Conservation (phyloP, 2,797 vertebrate species). For the Hydrophis major region DNA sequence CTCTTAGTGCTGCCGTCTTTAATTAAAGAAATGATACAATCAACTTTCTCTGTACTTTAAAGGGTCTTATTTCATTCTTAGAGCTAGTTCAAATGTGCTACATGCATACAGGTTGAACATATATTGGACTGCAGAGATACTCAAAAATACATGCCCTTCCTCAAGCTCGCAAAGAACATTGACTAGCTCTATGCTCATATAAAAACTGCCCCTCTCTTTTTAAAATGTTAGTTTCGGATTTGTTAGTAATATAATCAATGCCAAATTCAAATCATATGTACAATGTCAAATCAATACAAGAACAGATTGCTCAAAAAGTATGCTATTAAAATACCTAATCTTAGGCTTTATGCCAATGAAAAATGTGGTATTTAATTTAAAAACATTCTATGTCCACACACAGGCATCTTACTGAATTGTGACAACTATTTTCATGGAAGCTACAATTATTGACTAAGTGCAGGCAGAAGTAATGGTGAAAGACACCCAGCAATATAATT, state of each 20-base stretch:
- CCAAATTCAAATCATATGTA: not conserved
- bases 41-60: not conserved
- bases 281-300: not conserved
- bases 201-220: not conserved
- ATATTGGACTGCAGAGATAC: not conserved
- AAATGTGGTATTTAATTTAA: not conserved
- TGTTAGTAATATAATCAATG: not conserved
- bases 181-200: not conserved
- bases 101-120: not conserved
- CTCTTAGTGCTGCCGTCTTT: slow-evolving; percentile 95
- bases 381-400: not conserved
- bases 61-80: not conserved
- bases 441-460: not conserved
- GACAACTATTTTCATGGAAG: not conserved
- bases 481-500: not conserved
- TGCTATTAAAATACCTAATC: not conserved
- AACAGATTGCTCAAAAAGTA: not conserved
- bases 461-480: not conserved
- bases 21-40: slow-evolving; percentile 36
- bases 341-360: not conserved
- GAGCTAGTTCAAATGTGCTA: not conserved
- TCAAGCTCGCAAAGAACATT: not conserved
- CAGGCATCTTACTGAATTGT: not conserved
- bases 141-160: not conserved
- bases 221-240: not conserved